Base-by-base conservation (phyloP, 2,888 invertebrate species). In the Eilema sororculum region DNA sequence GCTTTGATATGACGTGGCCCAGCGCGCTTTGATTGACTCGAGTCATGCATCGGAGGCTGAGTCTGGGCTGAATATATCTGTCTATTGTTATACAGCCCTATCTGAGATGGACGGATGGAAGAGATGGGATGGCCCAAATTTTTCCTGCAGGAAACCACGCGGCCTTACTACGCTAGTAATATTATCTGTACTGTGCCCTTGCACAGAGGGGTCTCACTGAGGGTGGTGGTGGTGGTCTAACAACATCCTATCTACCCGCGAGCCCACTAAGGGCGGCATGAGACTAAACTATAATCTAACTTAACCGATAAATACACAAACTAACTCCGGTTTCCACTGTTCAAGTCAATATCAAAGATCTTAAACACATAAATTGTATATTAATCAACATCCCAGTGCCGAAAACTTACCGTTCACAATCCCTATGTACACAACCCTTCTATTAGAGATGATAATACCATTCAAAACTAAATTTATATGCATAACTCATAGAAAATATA, bases 311-410 rank as follows among this genome's bases (percentile, higher is more conserved):
- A n/a, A 52, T 52, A 52, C 52, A 52, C 52, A 52, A 52, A 52
- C 52, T 52, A 52, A 52, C 52, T 52, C 52, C n/a, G 52, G 9
- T 52, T 20, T 52, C n/a, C 9, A 52, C 20, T 52, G n/a, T 52
- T 52, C 52, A n/a, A 52, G 52, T 52, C 52, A 52, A 52, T 52
- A 52, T 52, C 52, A 52, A 52, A 52, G 52, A 52, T 52, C 52
- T 52, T 52, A 9, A 52, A 52, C n/a, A 52, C 52, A 52, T 52
- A 52, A 52, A 20, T 52, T n/a, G 58, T 24, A 24, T 58, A 25
- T 58, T 25, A 58, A 25, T 58, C 22, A 59, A 77, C 76, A 62
- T 76, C 67, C 76, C 72, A 60, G 46, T 20, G 46, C 16, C 46
- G 46, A 46, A 46, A 52, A 52, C 52, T 52, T 52, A 52, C 20